Base-by-base conservation (phyloP, 2,888 invertebrate genomes). In the Psylliodes chrysocephalus region DNA sequence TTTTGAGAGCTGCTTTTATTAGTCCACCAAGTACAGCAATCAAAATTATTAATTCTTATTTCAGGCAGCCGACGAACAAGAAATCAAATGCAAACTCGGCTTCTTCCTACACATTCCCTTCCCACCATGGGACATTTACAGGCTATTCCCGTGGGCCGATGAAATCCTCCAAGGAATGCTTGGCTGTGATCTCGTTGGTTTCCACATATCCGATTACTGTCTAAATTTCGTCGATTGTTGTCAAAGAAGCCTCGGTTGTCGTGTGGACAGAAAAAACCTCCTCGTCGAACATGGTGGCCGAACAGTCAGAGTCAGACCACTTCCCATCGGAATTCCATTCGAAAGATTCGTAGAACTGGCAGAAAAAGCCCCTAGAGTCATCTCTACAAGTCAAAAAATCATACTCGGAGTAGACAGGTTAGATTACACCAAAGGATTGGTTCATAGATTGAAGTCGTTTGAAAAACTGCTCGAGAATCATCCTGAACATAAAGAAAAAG, bases 101-200 rank as follows among this genome's bases (percentile, higher is more conserved):
- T 96, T 96, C 85, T 96, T 96, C 83, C 86, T 96, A 66, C 96
- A 96, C 83, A 96, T 96, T 76, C 96, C 96, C 0, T 96, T 96
- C 82, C 95, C 95, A 10, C 91, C 95, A 10, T 96, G 95, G 93
- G 96, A 96, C 77, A 94, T 95, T 71, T 95, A 94, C 82, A 86
- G 95, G 65, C 84, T 95, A 53, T 91, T 96, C 75, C 95, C 95
- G 1, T 94, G 95, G 93, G 91, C 93, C n/a, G 95, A 95, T 82
- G 95, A 95, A 84, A 91, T 96, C 59, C 86, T 96, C 19, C 94
- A 95, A 82, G 96, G 96, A 68, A 92, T 96, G 87, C 86, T 96
- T 54, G 91, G 92, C 73, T 94, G 95, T 81, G 96, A 96, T 77
- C 91, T 96, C 91, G 94, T 96, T 44, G 94, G 94, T 35, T 95